Evolutionary conservation across 2,113 vertebrate genomes (phyloP), one percentile per base, ranked within the genome.

Genomic region (Rhinoptilus africanus): DNA sequence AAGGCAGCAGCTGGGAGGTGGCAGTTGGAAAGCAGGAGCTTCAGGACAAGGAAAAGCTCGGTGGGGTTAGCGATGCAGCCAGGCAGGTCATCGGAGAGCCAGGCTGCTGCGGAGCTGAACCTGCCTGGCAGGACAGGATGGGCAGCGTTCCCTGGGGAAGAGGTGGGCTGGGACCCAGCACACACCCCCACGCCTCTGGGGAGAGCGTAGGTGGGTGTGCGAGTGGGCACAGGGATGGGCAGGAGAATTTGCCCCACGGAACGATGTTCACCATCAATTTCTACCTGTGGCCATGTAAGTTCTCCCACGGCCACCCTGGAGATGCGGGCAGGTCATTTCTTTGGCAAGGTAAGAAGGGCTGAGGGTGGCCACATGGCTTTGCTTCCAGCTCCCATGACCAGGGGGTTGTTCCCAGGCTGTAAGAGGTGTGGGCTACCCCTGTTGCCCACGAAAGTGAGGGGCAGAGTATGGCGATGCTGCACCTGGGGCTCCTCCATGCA

Each of bases 371-470:
- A 2, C 19, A 35, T 1, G 14, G 35, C 54, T 50, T 71, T 2
- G 2, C 30, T 30, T 67, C 62, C 43, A 57, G 43, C 30, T 24
- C 37, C 35, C 5, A 3, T 2, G 24, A 20, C 2, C 12, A 0
- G 15, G 35, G 45, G 10, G 24, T 24, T 23, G 15, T 41, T 60
- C 35, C 43, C 50, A 47, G 82, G 69, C 59, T 10, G 3, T 9
- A 21, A 56, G 43, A 9, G 20, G 4, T 21, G 43, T 2, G 4
- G 35, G 62, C 16, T 41, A 24, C 11, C 13, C 32, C 26, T 26
- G 7, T 1, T 32, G 39, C 47, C 34, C 48, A 5, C 2, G 57
- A 45, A 45, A 32, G 35, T 0, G 4, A 41, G 10, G 53, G 12
- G 8, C 35, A 35, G 62, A 28, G 53, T 7, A 35, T 0, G 4